Conservation (phyloP, 2,888 invertebrate species). For the Tipula lateralis region DNA sequence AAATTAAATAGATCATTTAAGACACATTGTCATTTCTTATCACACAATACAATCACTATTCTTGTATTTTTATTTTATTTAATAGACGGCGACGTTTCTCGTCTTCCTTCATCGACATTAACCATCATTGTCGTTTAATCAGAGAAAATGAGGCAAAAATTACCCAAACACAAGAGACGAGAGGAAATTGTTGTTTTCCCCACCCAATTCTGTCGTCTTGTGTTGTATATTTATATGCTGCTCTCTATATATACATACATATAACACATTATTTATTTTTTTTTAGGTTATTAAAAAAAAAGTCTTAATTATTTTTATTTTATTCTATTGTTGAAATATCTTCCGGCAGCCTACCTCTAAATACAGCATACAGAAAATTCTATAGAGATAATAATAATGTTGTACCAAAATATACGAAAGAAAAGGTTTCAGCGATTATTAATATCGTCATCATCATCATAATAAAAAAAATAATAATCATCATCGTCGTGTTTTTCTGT, state of each 20-base stretch:
- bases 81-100: not conserved
- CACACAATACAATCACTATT: not conserved
- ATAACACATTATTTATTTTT: not conserved
- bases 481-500: conserved; percentile 9
- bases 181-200: not conserved
- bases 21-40: not conserved
- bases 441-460: conserved; percentile 24
- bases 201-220: not conserved
- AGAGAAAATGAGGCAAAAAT: not conserved
- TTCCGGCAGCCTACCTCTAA: conserved; percentile 19
- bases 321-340: conserved; percentile 1
- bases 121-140: not conserved
- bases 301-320: not conserved
- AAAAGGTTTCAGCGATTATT: conserved; percentile 24
- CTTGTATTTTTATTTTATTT: not conserved
- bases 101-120: not conserved
- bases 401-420: no score
- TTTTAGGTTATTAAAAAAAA: not conserved
- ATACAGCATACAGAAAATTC: not conserved
- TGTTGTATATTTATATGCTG: not conserved
- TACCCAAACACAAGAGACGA: not conserved
- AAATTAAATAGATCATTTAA: conserved; percentile 24
- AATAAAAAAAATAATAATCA: not conserved
- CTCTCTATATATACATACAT: not conserved
- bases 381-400: conserved; percentile 7